Conservation (phyloP, 2,888 invertebrate species). For the Amphipyra berbera region DNA sequence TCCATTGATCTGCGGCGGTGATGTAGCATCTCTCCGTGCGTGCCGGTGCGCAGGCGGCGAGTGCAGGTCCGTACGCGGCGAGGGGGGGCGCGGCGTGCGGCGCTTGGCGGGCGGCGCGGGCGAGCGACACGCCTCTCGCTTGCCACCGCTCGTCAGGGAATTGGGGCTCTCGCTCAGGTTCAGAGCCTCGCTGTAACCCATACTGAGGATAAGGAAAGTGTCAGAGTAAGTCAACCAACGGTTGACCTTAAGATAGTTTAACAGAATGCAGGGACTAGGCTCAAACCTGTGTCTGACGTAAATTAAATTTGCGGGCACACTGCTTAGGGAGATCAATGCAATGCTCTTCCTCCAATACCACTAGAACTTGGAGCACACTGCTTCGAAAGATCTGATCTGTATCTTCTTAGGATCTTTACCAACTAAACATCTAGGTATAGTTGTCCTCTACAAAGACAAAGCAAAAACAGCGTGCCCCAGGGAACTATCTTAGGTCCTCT, state of each 20-base stretch:
- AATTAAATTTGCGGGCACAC: no score
- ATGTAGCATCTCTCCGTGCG: constrained; percentile 52
- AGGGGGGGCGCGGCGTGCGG: constrained; percentile 78
- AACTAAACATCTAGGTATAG: background rate
- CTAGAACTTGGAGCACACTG: no score
- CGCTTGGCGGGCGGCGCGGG: constrained; percentile 92
- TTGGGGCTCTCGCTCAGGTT: constrained; percentile 93
- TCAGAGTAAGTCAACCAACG: constrained; percentile 34
- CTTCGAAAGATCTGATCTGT: no score
- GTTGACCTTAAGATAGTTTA: constrained; percentile 18
- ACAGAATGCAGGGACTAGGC: background rate
- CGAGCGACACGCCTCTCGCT: constrained; percentile 84
- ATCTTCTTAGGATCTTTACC: no score
- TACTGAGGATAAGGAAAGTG: constrained; percentile 54
- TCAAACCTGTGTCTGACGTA: no score
- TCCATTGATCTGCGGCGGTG: constrained; percentile 64
- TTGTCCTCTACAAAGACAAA: background rate
- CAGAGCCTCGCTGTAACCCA: constrained; percentile 93
- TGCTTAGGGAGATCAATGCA: no score
- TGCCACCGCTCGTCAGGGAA: constrained; percentile 78
- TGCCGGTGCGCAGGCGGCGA: constrained; percentile 53
- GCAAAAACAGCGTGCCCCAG: background rate
- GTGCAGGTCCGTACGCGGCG: constrained; percentile 66
- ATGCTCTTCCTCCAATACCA: no score
- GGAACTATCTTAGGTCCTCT: constrained; percentile 7